Evolutionary conservation across 2,888 invertebrate genomes (phyloP), one percentile per base, ranked within the genome.

Genomic region (Trissonchulus sp.): DNA sequence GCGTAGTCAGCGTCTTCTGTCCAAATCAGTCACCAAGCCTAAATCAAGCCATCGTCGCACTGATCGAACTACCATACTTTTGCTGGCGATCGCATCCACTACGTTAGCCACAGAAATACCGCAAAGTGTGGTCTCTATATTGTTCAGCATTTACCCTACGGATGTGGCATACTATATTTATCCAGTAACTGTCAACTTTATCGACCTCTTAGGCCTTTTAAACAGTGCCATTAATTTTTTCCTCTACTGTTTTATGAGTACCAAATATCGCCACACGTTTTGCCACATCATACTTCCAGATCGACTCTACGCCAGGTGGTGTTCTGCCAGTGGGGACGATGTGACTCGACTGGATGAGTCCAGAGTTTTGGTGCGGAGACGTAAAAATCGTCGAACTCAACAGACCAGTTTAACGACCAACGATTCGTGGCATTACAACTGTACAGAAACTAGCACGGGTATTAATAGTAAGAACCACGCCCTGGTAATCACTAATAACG

Each of bases 71-170:
- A 33, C 68, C 31, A 8, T 34, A 34, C 35, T 65, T 30, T 28
- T 65, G 68, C 18, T 65, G 31, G 68, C 35, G 8, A n/a, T 65
- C 18, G 33, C n/a, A 8, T 65, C 68, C 31, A 33, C 35, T 65
- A 33, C 68, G 15, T 65, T 65, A n/a, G 8, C n/a, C 18, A 65
- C 68, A 33, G 68, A 65, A 65, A 65, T 65, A 30, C 68, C 68
- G 8, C 68, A 65, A 65, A 34, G 68, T 28, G n/a, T 34, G 28
- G 48, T 48, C 8, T 48, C 48, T 23, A 48, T 48, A 15, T 23
- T 48, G 8, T 48, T 48, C 23, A 23, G 48, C 8, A 8, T 48
- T 8, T 48, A 48, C 23, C 48, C 48, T 48, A 48, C 8, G 8
- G 48, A 48, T 48, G 48, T 48, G 8, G 48, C 48, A 15, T 23